phyloP scores from a whole-genome alignment of 2,888 invertebrate species.

The Lasioglossum morio region DNA sequence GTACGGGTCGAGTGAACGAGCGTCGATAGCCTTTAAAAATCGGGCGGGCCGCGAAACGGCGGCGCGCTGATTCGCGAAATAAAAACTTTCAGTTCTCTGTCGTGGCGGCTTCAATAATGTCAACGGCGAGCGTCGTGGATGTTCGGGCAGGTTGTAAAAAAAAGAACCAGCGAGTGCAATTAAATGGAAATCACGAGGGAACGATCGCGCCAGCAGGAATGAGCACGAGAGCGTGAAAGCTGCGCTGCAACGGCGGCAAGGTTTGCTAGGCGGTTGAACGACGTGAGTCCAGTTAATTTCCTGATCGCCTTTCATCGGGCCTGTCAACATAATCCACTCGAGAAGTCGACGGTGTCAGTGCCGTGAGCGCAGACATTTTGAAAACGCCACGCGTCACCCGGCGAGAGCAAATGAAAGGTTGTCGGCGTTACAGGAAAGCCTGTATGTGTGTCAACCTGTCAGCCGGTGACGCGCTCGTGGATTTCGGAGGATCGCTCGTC shows the following conservation, averaged over 20 bases:
- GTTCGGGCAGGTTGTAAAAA: background rate
- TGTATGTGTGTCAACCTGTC: slow-evolving; percentile 62
- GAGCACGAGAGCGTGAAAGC: slow-evolving; percentile 6
- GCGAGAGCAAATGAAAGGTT: slow-evolving; percentile 58
- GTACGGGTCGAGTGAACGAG: background rate
- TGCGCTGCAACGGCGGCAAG: background rate
- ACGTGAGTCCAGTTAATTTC: slow-evolving; percentile 71
- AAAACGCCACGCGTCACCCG: slow-evolving; percentile 60
- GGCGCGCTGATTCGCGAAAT: background rate
- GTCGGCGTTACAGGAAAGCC: slow-evolving; percentile 51
- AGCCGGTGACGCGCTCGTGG: slow-evolving; percentile 30
- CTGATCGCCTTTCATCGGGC: slow-evolving; percentile 66
- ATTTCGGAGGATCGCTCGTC: slow-evolving; percentile 34
- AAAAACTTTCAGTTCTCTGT: background rate
- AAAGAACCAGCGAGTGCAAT: slow-evolving; percentile 13
- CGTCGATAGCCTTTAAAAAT: background rate
- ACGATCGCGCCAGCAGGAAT: background rate
- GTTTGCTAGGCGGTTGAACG: slow-evolving; percentile 55
- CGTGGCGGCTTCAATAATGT: slow-evolving; percentile 11
- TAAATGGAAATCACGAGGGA: slow-evolving; percentile 44
- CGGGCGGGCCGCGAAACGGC: background rate
- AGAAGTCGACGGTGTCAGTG: slow-evolving; percentile 53
- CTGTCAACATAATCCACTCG: slow-evolving; percentile 67
- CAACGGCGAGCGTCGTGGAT: background rate
- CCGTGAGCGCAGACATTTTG: slow-evolving; percentile 56